Evolutionary conservation across 1,140 invertebrate genomes (phyloP), one percentile per base, ranked within the genome.

Genomic region (Contarinia nasturtii): DNA sequence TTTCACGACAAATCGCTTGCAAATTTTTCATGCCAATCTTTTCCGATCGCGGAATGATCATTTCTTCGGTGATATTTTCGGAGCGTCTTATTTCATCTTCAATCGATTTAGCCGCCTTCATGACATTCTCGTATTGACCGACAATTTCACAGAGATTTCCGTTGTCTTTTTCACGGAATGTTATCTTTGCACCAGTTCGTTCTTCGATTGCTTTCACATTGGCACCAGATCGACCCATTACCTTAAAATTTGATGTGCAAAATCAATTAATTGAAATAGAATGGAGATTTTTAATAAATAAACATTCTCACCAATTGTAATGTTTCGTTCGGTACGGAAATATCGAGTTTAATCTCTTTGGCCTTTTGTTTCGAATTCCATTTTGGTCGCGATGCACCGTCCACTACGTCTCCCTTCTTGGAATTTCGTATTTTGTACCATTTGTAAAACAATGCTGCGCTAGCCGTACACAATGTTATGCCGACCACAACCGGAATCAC

Each of bases 21-120:
- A 89, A 75, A 34, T 65, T 73, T 49, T 80, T 76, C 14, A 82
- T 82, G 50, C 73, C 82, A 27, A 89, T 74, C 55, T 71, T 70
- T 5, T 77, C 76, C 57, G 67, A 72, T 46, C 70, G 61, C 0
- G 82, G 78, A 2, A 89, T 74, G 33, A 63, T 65, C 33, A 84
- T 73, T 49, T 75, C 73, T 48, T 70, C 69, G 40, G 79, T 70
- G 15, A 82, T 70, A 0, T 73, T 52, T 5, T 79, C 77, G 43
- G 81, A 75, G 47, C 77, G 75, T 4, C 67, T 67, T 1, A 89
- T 73, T 49, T 83, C 76, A 43, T 77, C 72, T 12, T 77, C 65
- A n/a, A 91, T 73, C 48, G 86, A 57, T 1, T 69, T 66, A 52
- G 86, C 75, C 0, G 85, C 86, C 5, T 76, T 57, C 45, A 74